A percentile compares a stretch with the other conserved stretches of the same genome.
phyloP scores from a whole-genome alignment of 2,888 invertebrate genomes.

The Galerucella calmariensis region DNA sequence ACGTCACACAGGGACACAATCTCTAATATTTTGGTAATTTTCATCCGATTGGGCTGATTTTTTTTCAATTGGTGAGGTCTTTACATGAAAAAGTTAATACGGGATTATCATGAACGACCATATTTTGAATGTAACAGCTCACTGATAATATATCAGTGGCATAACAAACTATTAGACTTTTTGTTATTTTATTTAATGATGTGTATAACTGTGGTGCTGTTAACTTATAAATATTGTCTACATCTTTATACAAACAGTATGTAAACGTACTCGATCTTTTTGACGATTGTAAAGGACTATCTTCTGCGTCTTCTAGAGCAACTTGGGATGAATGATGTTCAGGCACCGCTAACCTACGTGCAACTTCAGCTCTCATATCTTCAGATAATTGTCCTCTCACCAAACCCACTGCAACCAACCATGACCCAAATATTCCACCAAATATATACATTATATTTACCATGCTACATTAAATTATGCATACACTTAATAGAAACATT shows the following conservation, averaged over 20 bases:
- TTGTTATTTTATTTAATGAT: too few species aligned
- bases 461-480: conserved; percentile 18
- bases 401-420: conserved; percentile 61
- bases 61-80: too few species aligned
- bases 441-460: conserved; percentile 33
- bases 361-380: conserved; percentile 63
- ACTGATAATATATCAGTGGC: too few species aligned
- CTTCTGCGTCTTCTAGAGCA: conserved; percentile 77
- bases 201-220: too few species aligned
- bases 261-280: conserved; percentile 83
- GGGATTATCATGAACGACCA: too few species aligned
- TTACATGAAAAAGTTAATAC: too few species aligned
- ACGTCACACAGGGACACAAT: too few species aligned
- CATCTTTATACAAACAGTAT: background rate
- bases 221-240: background rate
- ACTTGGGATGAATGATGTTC: conserved; percentile 65
- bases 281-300: conserved; percentile 85
- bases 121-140: too few species aligned
- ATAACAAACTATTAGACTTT: too few species aligned
- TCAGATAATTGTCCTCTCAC: conserved; percentile 57
- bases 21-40: too few species aligned
- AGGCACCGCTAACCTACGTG: conserved; percentile 68
- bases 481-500: conserved; percentile 5
- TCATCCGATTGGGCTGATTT: too few species aligned
- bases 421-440: conserved; percentile 45